Percentiles rank a stretch among this genome's conserved stretches.
These are phyloP conservation scores for Bergia puertoricense DNA, from an alignment of 92 coral and sea anemone species.

Conservation along the genomic window DNA sequence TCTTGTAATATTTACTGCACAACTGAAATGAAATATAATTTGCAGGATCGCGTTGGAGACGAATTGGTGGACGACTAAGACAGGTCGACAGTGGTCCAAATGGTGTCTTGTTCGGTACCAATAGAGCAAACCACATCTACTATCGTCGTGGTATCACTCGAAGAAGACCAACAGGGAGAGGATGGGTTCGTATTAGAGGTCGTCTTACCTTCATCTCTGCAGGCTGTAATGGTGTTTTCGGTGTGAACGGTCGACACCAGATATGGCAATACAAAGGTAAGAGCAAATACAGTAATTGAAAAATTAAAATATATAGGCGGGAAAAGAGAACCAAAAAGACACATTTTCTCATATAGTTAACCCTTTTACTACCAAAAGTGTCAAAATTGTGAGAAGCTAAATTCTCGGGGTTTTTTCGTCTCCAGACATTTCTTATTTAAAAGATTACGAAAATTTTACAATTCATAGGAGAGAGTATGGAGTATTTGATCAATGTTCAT, in stretches of 20 bases:
- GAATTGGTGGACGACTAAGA: slow-evolving; percentile 4
- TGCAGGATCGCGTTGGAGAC: slow-evolving; percentile 24
- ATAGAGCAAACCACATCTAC: slow-evolving; percentile 18
- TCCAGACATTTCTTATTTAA: no score
- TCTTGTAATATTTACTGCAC: no score
- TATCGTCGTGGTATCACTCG: slow-evolving; percentile 39
- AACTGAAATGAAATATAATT: no score
- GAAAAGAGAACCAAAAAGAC: not conserved
- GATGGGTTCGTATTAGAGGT: slow-evolving; percentile 34
- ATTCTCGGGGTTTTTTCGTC: no score
- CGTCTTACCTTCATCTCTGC: slow-evolving; percentile 29
- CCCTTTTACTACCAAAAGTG: no score
- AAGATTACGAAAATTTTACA: no score
- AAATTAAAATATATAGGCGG: not conserved
- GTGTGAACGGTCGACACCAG: slow-evolving; percentile 11
- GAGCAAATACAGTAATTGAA: not conserved
- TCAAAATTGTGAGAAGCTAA: no score
- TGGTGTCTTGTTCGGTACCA: slow-evolving; percentile 41
- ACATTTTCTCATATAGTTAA: no score
- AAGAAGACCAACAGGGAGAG: slow-evolving; percentile 15
- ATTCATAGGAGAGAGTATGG: no score
- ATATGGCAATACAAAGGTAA: slow-evolving; percentile 36
- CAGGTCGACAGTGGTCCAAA: slow-evolving; percentile 57
- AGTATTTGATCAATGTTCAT: no score
- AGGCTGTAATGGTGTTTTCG: slow-evolving; percentile 43